Evolutionary conservation across 2,797 vertebrate species (phyloP).

Genomic region (Lates japonicus): DNA sequence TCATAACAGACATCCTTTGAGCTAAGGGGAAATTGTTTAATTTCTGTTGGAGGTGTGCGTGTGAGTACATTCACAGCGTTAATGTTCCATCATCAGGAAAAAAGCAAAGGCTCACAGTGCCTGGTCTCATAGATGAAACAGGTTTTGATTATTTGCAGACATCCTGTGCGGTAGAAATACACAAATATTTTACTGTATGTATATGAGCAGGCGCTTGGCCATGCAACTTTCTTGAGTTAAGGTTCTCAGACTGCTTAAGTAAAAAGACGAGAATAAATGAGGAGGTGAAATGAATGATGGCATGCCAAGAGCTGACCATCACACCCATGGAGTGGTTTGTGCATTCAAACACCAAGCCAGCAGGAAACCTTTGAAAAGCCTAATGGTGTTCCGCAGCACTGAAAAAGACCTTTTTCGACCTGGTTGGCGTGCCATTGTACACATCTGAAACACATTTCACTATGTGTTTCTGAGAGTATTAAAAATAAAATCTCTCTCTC

Average conservation of each 20-base stretch:
- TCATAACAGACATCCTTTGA: constrained; percentile 58
- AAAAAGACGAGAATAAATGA: constrained; percentile 43
- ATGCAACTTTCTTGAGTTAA: constrained; percentile 32
- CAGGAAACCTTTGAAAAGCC: constrained; percentile 55
- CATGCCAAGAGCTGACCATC: constrained; percentile 58
- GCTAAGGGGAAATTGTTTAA: constrained; percentile 58
- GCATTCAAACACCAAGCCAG: constrained; percentile 46
- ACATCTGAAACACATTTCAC: constrained; percentile 25
- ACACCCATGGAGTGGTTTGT: constrained; percentile 45
- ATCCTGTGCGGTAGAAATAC: constrained; percentile 35
- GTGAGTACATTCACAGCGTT: constrained; percentile 45
- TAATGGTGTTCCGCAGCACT: constrained; percentile 61
- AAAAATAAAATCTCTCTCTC: constrained; percentile 13
- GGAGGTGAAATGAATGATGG: constrained; percentile 33
- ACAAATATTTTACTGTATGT: constrained; percentile 43
- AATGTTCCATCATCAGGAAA: constrained; percentile 65
- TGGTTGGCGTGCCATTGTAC: constrained; percentile 17
- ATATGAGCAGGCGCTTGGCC: constrained; percentile 27
- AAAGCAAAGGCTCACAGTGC: constrained; percentile 43
- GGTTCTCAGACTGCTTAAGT: constrained; percentile 40
- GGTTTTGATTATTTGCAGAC: constrained; percentile 61
- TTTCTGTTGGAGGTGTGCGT: constrained; percentile 40
- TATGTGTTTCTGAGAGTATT: constrained; percentile 26
- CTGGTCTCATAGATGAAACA: constrained; percentile 58
- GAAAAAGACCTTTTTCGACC: constrained; percentile 43